These are phyloP conservation scores for Ameiurus melas DNA, from an alignment of 2,113 vertebrate genomes.

Conservation along the genomic window DNA sequence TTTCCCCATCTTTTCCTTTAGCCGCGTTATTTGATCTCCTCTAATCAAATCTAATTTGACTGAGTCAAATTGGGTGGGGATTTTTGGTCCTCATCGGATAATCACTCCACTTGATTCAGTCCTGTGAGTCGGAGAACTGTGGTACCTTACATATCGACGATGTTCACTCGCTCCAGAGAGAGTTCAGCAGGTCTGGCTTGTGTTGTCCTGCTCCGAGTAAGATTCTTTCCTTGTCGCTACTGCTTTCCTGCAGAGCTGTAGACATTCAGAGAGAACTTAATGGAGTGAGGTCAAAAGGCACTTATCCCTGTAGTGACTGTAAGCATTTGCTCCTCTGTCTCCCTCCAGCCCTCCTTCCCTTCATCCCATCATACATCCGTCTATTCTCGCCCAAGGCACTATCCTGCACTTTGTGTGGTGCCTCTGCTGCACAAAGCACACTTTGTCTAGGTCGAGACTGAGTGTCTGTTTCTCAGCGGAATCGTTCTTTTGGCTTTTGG, in stretches of 20 bases:
- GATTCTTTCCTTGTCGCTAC: background rate
- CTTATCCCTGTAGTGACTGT: slow-evolving; percentile 33
- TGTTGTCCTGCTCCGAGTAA: background rate
- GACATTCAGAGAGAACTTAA: slow-evolving; percentile 31
- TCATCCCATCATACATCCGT: slow-evolving; percentile 5
- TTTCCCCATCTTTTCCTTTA: slow-evolving; percentile 32
- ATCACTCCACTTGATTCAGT: slow-evolving; percentile 48
- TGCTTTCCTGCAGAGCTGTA: background rate
- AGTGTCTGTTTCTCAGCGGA: slow-evolving; percentile 18
- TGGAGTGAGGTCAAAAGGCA: slow-evolving; percentile 50
- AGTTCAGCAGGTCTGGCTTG: background rate
- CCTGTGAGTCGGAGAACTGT: slow-evolving; percentile 29
- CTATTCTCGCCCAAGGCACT: slow-evolving; percentile 8
- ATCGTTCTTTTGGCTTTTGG: slow-evolving; percentile 38
- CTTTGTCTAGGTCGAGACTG: slow-evolving; percentile 1
- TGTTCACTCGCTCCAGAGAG: background rate
- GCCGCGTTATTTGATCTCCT: slow-evolving; percentile 42
- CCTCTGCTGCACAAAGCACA: slow-evolving; percentile 5
- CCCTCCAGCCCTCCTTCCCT: background rate
- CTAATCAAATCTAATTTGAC: slow-evolving; percentile 53
- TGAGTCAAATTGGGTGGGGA: slow-evolving; percentile 52
- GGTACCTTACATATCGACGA: slow-evolving; percentile 34
- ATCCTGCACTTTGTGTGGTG: background rate
- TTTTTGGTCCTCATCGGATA: slow-evolving; percentile 51
- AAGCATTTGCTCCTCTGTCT: background rate